Base-by-base conservation (phyloP, 2,888 invertebrate species). In the Sphaerophoria taeniata region DNA sequence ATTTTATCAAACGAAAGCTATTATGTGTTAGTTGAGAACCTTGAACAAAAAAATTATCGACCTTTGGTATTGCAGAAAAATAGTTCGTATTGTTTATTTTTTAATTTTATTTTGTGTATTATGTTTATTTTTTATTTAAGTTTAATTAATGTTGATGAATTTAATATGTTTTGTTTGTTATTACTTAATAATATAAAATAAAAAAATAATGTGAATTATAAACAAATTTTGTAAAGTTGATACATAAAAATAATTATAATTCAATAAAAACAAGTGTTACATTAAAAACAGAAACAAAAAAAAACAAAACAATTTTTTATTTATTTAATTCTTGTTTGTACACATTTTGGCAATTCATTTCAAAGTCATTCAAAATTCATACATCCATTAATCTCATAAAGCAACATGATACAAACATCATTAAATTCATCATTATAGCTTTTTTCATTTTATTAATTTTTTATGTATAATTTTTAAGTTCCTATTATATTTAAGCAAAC, bases 371-470 rank as follows among this genome's bases (percentile, higher is more conserved):
- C 31, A 67, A 70, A 49, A 31, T 67, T 78, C 51, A 73, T 73
- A 33, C 56, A 65, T 65, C 45, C 33, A 70, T 70, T 47, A 31
- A 56, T 34, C 49, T 84, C 79, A 84, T 72, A 69, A 6, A 47
- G 43, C 34, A 49, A 45, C 49, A 24, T 24, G 2, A 1, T 24
- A 81, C 76, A 39, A 39, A 7, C 9, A 81, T 81, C 85, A 85
- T 85, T 85, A 73, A 85, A 81, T 85, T 85, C 85, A 85, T 85
- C 85, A 80, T 76, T 80, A 85, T 85, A 75, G 69, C 81, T 85
- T 58, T 14, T 65, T 47, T 63, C 63, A 49, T 63, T 63, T 65
- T 14, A 14, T 58, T 24, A 33, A 43, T 61, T 63, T 71, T 36
- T 12, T 39, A 6, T 67, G 56, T 71, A 67, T 67, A 14, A 31